Evolutionary conservation across 2,797 vertebrate species (phyloP).

Genomic region (Psittacula derbiana): DNA sequence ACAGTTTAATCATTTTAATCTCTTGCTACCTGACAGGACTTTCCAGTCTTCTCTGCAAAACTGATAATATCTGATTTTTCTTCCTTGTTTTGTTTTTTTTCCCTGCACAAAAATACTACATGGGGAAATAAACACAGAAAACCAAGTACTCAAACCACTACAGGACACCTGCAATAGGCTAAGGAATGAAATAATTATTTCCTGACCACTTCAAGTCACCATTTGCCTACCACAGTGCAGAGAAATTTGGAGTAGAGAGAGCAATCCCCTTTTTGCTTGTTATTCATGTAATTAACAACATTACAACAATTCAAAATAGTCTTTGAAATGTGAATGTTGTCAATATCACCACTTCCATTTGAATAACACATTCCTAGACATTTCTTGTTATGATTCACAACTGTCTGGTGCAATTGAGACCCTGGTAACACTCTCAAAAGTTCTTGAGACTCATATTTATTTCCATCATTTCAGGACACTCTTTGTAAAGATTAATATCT

Average conservation of each 20-base stretch:
- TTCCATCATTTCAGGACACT: constrained; percentile 23
- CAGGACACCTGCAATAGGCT: background rate
- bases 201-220: background rate
- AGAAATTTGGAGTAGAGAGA: background rate
- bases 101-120: background rate
- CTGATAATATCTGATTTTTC: background rate
- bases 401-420: background rate
- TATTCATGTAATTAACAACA: background rate
- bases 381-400: background rate
- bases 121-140: background rate
- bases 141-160: background rate
- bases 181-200: background rate
- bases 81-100: background rate
- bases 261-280: background rate
- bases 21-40: background rate
- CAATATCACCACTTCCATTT: background rate
- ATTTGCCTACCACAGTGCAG: background rate
- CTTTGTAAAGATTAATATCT: constrained; percentile 41
- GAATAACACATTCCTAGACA: background rate
- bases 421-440: constrained; percentile 6
- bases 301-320: background rate
- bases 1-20: background rate
- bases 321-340: background rate
- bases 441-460: constrained; percentile 22
- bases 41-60: background rate